Base-by-base conservation (phyloP, 2,888 invertebrate genomes). In the Aethes cnicana region DNA sequence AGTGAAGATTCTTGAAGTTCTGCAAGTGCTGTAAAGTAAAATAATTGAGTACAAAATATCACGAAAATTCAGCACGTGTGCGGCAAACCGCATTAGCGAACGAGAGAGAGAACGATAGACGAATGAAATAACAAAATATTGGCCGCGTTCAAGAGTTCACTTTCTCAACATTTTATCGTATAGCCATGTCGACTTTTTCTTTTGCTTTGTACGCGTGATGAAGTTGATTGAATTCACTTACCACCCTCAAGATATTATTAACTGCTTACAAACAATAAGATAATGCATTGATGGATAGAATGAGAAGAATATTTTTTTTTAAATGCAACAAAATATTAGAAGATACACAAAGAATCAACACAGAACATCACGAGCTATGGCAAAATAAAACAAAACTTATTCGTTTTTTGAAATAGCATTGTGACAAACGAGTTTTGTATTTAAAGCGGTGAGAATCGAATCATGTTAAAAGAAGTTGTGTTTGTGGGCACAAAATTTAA, bases 21-120 rank as follows among this genome's bases (percentile, higher is more conserved):
- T 66, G 70, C 58, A 68, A 69, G 69, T 67, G 72, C 74, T 78
- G 77, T 68, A 82, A 85, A 78, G 66, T 75, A 77, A 78, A 81
- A 70, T 75, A 74, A 76, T 75, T 80, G 68, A 71, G 68, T 63
- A 80, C 82, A 86, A 86, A 85, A 86, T 87, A 86, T 84, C 82
- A 86, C 84, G 87, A 87, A 84, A 76, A 75, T 77, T 76, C 80
- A 82, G 87, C 88, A 89, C 89, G 86, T 89, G 89, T 88, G 86
- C 88, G 84, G 84, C 82, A 86, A 84, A 84, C 82, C 78, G 84
- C 84, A 84, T 73, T 74, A 77, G 70, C 68, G 66, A 67, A 64
- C 64, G 62, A 58, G 52, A 44, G 52, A 46, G 52, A 46, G 52
- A 52, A 37, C 50, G 46, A 52, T 46, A 46, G 52, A 50, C 28